A percentile compares a stretch with the other conserved stretches of the same genome.
Conservation (phyloP, 2,888 invertebrate genomes). For the Fragum sueziense region DNA sequence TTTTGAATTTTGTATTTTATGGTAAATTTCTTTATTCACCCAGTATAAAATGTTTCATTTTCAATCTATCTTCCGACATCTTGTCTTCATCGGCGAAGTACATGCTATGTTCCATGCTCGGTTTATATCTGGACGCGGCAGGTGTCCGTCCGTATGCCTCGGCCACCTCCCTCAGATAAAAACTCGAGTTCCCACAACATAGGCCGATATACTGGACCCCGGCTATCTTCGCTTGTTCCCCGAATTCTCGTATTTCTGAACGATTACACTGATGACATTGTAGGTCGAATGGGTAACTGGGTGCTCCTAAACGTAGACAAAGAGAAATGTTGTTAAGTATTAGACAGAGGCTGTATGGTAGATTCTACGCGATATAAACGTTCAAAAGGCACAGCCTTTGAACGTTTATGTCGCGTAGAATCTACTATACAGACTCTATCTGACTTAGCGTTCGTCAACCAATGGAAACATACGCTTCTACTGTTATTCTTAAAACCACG, state of each 20-base stretch:
- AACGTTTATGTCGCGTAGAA: too few relatives aligned
- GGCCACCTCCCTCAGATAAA: conserved; percentile 69
- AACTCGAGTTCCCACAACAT: conserved; percentile 76
- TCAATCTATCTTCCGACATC: background rate
- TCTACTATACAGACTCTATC: too few relatives aligned
- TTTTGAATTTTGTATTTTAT: too few relatives aligned
- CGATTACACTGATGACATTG: conserved; percentile 60
- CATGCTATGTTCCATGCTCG: conserved; percentile 42
- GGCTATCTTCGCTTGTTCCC: conserved; percentile 66
- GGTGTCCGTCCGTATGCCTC: conserved; percentile 71
- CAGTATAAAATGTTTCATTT: conserved; percentile 1
- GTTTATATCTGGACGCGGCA: conserved; percentile 63
- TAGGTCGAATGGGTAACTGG: conserved; percentile 67
- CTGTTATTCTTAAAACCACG: too few relatives aligned
- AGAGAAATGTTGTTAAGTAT: background rate
- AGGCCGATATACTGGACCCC: conserved; percentile 77
- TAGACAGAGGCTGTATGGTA: too few relatives aligned
- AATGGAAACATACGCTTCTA: too few relatives aligned
- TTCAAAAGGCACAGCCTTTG: too few relatives aligned
- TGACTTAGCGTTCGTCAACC: too few relatives aligned
- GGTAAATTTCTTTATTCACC: background rate
- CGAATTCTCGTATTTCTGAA: conserved; percentile 70
- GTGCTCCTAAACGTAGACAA: conserved; percentile 60
- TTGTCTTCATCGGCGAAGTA: conserved; percentile 1
- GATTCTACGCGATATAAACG: too few relatives aligned